Conservation (phyloP, 2,797 vertebrate genomes). For the Brachyrhaphis roseni region DNA sequence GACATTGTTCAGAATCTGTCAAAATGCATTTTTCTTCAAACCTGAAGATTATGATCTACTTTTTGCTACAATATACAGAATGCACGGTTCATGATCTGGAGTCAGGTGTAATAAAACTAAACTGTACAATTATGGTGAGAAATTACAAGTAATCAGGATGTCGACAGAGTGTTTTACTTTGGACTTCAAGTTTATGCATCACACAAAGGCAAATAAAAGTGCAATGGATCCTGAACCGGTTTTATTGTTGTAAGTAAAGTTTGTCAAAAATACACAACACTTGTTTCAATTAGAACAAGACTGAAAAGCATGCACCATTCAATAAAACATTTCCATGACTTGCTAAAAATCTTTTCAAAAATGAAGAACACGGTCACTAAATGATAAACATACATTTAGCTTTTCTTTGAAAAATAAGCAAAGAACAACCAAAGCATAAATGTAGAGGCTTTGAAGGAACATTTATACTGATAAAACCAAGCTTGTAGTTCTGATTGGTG, state of each 20-base stretch:
- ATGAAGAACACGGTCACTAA: constrained; percentile 67
- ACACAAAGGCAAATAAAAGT: not conserved
- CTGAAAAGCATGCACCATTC: constrained; percentile 75
- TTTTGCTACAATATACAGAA: not conserved
- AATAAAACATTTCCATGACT: constrained; percentile 75
- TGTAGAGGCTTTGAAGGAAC: constrained; percentile 39
- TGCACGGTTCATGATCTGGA: not conserved
- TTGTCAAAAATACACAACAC: constrained; percentile 76
- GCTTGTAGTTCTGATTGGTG: constrained; percentile 62
- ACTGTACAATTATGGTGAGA: not conserved
- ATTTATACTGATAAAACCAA: constrained; percentile 81
- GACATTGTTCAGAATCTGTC: not conserved
- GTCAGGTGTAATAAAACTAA: not conserved
- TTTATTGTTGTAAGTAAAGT: constrained; percentile 75
- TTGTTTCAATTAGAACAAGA: constrained; percentile 68
- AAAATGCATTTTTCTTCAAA: not conserved
- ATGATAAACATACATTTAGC: constrained; percentile 62
- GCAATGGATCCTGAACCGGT: constrained; percentile 47
- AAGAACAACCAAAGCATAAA: constrained; percentile 47
- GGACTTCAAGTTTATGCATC: not conserved
- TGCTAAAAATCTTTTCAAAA: constrained; percentile 79
- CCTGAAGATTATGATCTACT: not conserved
- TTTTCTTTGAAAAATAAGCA: constrained; percentile 50
- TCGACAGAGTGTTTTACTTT: not conserved
- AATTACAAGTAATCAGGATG: not conserved